phyloP scores from a whole-genome alignment of 2,888 invertebrate species.

The Drosophila dives region DNA sequence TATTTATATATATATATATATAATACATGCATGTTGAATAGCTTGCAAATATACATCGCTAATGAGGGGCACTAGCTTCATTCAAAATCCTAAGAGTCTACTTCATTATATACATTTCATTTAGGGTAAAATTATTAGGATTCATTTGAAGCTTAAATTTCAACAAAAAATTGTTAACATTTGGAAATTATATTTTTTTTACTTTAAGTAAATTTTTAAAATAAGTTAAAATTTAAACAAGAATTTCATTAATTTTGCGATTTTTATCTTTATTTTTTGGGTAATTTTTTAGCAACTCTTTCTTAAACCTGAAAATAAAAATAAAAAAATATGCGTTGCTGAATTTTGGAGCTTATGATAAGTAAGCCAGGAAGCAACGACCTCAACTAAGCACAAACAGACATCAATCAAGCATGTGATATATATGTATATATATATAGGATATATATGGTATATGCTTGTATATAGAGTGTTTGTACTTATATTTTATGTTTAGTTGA shows the following conservation, averaged over 20 bases:
- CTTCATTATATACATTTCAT: background rate
- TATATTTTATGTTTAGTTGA: constrained; percentile 41
- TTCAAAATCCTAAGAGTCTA: background rate
- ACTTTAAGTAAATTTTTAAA: background rate
- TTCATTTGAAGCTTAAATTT: background rate
- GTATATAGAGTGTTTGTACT: constrained; percentile 4
- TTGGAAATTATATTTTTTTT: too few relatives aligned
- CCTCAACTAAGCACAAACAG: background rate
- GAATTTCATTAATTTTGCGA: too few relatives aligned
- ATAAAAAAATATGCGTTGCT: constrained; percentile 2
- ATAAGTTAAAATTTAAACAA: too few relatives aligned
- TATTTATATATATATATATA: background rate
- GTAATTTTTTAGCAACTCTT: background rate
- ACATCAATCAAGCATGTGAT: background rate
- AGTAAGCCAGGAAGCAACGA: constrained; percentile 18
- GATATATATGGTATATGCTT: background rate
- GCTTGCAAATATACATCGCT: background rate
- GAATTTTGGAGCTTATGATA: constrained; percentile 34
- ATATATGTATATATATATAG: background rate
- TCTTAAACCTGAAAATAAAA: background rate
- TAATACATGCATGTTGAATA: background rate
- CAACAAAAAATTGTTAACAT: background rate
- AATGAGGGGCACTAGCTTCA: background rate
- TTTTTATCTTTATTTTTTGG: too few relatives aligned
- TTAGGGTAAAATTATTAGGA: background rate